Evolutionary conservation across 2,113 vertebrate species (phyloP), one percentile per base, ranked within the genome.

Genomic region (Pseudorasbora parva): DNA sequence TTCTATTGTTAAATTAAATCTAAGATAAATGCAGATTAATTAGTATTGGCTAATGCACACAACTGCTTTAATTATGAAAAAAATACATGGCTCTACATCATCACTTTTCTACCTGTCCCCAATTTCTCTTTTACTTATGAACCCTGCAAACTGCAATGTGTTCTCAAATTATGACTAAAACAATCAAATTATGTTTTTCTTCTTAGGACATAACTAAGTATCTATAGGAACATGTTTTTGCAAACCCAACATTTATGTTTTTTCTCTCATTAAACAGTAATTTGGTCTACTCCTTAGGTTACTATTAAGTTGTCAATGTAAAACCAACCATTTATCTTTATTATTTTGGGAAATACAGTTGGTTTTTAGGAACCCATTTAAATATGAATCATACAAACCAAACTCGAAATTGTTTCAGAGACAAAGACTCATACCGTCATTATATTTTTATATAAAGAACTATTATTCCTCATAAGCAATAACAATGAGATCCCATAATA

Each of bases 271-370:
- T 72, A 68, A 68, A 68, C 9, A 6, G 9, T 41, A 7, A 25
- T 72, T 45, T 45, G 11, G 68, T 71, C 41, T 72, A 14, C 41
- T 23, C 9, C 57, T 14, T 45, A 43, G 41, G 68, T 72, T 45
- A 72, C 33, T 11, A 72, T 72, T 72, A 72, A 23, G 68, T 43
- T 72, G 68, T 72, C 68, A 72, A 15, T 72, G 41, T 72, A 47
- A 68, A 72, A 72, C 68, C 41, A 72, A n/a, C 41, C n/a, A 72
- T 72, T 72, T 72, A 5, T 45, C 21, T 72, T 72, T 45, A 72
- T 15, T 72, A 23, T 21, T 11, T 45, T 72, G n/a, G 2, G 68
- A 47, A 72, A 23, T 71, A 23, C 68, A 23, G 41, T 45, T 72
- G 41, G 41, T 11, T 72, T 14, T 71, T 71, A 71, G 11, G 68